Base-by-base conservation (phyloP, 2,113 vertebrate species). In the Catharus minimus region DNA sequence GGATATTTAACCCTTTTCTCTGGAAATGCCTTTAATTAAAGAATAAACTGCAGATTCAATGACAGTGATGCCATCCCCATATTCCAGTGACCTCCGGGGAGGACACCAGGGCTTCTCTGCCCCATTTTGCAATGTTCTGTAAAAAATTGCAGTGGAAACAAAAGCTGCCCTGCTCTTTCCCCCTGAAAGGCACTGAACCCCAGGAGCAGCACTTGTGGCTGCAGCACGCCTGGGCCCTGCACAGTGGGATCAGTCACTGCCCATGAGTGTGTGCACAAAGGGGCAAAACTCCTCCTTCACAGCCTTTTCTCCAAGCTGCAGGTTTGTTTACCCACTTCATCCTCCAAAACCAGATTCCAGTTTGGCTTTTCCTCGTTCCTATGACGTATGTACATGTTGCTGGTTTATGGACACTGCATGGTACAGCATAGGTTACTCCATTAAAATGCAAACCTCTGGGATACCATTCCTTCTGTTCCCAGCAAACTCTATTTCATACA, bases 351-450 rank as follows among this genome's bases (percentile, higher is more conserved):
- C 80, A 73, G 41, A 72, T 22, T 78, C 65, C 78, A 77, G 76
- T 47, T 72, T 89, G 47, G 76, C 43, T 88, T 86, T 78, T 77
- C 50, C 62, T 43, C 30, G 2, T 85, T 95, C 53, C 49, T 95
- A 68, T 44, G 50, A 93, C 71, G 62, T 55, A 73, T 13, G 41
- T 93, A 64, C 78, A 28, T 15, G 82, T 93, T 92, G 68, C 89
- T 38, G 27, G 80, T 94, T 96, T 85, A 79, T 49, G 85, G 93
- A 92, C 75, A 80, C 76, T 8, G 52, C 85, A 17, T 49, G 61
- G 69, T 80, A 73, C 91, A 95, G 81, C 93, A 71, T 21, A 80
- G 39, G 85, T 95, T 94, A 87, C 73, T 93, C 95, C 92, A 62
- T 82, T 80, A 90, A 83, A 93, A 89, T 72, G 87, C 71, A 68